Base-by-base conservation (phyloP, 2,113 vertebrate genomes). In the Halichoeres trimaculatus region DNA sequence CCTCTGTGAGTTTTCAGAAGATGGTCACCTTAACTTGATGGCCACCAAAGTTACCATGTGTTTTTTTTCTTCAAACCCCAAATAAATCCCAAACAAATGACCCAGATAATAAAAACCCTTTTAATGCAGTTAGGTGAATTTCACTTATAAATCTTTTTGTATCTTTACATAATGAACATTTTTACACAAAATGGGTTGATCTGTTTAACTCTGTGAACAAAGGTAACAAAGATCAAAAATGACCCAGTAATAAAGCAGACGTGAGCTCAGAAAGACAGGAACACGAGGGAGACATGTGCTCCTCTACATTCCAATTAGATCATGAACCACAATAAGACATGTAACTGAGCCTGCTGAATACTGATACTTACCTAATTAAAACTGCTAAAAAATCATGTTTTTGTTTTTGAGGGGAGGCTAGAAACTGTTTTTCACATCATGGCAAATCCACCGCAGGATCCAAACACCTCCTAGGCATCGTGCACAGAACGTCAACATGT, bases 401-500 rank as follows among this genome's bases (percentile, higher is more conserved):
- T 36, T 6, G 14, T 35, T 6, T 36, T 6, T 26, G 35, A 14
- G 34, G 20, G 34, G 2, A 10, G 45, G 45, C 8, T n/a, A 8
- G 8, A 64, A 52, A 38, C 20, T 50, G 12, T 40, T 48, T 58
- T 24, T 14, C 30, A 70, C 34, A 13, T 40, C 55, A 62, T 0
- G n/a, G 3, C 2, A 16, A 36, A 17, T 30, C 17, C 6, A 0
- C 69, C 35, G 35, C 54, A 57, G 34, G n/a, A 40, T 55, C 43
- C 34, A 40, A 63, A 36, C 19, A 26, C 36, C 38, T 65, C 12
- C 17, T 50, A 41, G 22, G 26, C 16, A 24, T 34, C 0, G n/a
- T 43, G 40, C 36, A 50, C 41, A 65, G 57, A 74, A 60, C 65
- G 54, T 16, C 53, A 54, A 69, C 51, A n/a, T 45, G 35, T 64